These are phyloP conservation scores for Hyles euphorbiae DNA, from an alignment of 1,140 invertebrate species.

Conservation along the genomic window DNA sequence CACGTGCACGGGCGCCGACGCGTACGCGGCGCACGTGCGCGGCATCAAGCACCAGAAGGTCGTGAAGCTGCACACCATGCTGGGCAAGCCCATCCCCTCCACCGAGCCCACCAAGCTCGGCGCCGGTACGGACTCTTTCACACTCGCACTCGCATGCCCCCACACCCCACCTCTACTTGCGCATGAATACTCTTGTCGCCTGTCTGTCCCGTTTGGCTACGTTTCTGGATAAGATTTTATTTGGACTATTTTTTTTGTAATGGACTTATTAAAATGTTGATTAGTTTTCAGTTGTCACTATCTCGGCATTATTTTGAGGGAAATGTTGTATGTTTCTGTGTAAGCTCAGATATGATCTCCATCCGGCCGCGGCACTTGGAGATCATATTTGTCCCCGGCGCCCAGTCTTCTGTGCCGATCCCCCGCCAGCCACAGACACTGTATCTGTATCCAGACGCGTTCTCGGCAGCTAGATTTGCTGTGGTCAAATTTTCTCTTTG, in stretches of 20 bases:
- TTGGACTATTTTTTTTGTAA: too few species aligned
- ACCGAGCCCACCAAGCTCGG: constrained; percentile 91
- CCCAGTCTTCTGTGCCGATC: constrained; percentile 27
- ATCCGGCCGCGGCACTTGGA: constrained; percentile 23
- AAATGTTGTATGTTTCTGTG: too few species aligned
- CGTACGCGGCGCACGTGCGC: constrained; percentile 97
- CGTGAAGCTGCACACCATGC: constrained; percentile 95
- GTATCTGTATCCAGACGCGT: constrained; percentile 64
- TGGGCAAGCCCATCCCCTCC: constrained; percentile 97
- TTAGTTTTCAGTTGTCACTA: too few species aligned
- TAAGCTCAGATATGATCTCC: constrained; percentile 41
- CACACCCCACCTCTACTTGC: too few species aligned
- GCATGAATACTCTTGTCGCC: too few species aligned
- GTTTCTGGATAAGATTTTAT: too few species aligned
- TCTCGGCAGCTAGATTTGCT: constrained; percentile 33
- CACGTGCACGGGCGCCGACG: constrained; percentile 97
- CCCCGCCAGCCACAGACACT: constrained; percentile 49
- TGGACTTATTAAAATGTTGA: too few species aligned
- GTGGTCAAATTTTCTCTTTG: constrained; percentile 60
- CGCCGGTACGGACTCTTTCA: constrained; percentile 42
- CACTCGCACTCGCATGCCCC: not conserved
- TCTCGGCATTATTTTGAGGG: too few species aligned
- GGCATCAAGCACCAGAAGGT: constrained; percentile 99
- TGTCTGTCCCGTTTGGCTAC: too few species aligned
- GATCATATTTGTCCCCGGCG: constrained; percentile 42